Percentiles rank a stretch among this genome's conserved stretches.
phyloP scores from a whole-genome alignment of 2,113 vertebrate genomes.

The Pipra filicauda region DNA sequence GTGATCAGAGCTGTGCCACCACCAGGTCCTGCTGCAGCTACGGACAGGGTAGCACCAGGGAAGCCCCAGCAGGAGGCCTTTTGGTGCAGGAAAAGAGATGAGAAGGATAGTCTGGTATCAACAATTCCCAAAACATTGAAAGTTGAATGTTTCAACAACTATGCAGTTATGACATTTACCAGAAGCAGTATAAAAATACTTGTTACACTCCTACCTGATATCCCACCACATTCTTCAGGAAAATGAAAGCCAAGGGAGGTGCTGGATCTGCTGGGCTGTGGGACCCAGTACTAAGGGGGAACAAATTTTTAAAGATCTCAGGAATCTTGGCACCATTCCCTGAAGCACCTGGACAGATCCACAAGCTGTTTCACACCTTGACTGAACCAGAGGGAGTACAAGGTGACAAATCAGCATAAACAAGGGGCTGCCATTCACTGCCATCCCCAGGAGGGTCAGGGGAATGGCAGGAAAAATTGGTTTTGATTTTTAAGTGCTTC shows the following conservation, averaged over 20 bases:
- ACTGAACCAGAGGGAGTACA: fast-evolving
- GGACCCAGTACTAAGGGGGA: not conserved
- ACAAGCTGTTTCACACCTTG: too few relatives aligned
- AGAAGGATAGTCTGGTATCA: not conserved
- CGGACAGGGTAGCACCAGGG: not conserved
- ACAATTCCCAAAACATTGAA: fast-evolving
- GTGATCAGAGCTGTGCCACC: not conserved
- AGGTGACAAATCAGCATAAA: not conserved
- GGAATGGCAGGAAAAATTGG: fast-evolving
- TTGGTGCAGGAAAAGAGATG: not conserved
- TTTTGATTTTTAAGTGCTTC: not conserved
- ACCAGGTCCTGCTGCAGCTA: not conserved
- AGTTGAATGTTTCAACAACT: not conserved
- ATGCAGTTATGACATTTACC: not conserved
- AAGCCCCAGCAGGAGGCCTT: not conserved
- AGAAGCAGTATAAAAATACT: not conserved
- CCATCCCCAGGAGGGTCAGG: not conserved
- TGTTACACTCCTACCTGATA: not conserved
- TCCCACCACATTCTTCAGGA: not conserved
- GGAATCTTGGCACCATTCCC: not conserved
- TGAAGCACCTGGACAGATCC: not conserved
- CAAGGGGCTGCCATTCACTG: not conserved
- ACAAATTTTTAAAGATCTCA: not conserved
- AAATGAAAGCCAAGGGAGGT: not conserved
- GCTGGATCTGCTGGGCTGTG: not conserved